These are phyloP conservation scores for Mantis religiosa DNA, from an alignment of 2,888 invertebrate species.

Conservation along the genomic window DNA sequence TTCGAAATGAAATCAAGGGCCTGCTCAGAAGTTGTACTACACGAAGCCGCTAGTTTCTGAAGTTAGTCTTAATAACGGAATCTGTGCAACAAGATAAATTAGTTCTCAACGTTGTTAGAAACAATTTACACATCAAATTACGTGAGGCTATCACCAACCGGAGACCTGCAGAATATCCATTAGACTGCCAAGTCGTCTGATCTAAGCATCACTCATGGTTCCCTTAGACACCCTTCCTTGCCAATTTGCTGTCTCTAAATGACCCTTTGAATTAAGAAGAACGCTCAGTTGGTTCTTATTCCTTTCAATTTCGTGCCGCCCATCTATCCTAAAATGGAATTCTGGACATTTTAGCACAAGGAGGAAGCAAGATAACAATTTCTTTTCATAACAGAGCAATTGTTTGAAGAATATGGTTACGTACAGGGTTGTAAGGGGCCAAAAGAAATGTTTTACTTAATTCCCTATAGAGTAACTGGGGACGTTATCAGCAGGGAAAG, in stretches of 20 bases:
- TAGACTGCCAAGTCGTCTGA: neutral
- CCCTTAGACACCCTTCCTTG: neutral
- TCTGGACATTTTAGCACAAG: no score
- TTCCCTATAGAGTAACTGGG: no score
- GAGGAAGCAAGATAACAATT: no score
- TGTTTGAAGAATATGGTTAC: no score
- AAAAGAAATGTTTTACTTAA: no score
- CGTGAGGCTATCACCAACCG: neutral
- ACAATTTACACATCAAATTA: neutral
- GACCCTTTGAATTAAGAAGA: neutral
- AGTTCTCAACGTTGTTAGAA: neutral
- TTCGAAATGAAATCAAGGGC: neutral
- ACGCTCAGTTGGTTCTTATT: neutral
- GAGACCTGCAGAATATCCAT: neutral
- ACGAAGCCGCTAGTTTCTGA: neutral
- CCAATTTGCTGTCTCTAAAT: neutral
- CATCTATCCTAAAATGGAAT: no score
- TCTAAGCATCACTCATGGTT: neutral
- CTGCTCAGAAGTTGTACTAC: neutral
- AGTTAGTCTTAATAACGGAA: neutral
- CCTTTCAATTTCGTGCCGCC: no score
- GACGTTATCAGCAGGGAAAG: no score
- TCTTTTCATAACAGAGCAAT: no score
- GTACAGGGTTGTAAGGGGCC: no score
- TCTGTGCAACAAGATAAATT: neutral